Conservation (phyloP, 1,140 invertebrate genomes). For the Zelostemma sp. region DNA sequence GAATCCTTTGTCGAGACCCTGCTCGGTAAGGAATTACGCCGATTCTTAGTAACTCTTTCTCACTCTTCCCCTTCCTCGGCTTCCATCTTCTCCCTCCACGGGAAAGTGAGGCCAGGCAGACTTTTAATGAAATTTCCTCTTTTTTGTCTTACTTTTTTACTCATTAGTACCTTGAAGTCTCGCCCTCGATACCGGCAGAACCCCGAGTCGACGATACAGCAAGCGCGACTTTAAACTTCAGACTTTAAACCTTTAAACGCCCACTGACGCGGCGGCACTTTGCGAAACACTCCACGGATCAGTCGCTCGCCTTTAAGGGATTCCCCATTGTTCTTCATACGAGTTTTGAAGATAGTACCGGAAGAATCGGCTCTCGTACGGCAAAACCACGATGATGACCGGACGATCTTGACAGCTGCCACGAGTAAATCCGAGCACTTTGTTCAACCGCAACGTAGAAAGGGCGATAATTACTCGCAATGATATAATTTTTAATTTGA, state of each 20-base stretch:
- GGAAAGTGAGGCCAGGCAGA: constrained; percentile 44
- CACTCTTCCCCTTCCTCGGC: constrained; percentile 14
- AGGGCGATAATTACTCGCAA: background rate
- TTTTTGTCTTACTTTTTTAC: constrained; percentile 59
- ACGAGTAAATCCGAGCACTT: background rate
- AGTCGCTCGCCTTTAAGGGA: constrained; percentile 44
- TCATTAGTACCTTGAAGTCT: constrained; percentile 61
- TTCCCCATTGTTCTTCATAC: constrained; percentile 37
- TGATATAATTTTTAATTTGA: background rate
- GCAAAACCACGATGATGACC: background rate
- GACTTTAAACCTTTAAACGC: constrained; percentile 39
- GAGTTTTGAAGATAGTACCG: constrained; percentile 21
- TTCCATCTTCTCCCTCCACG: background rate
- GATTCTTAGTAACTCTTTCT: constrained; percentile 50
- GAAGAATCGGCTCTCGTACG: constrained; percentile 17
- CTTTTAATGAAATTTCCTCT: constrained; percentile 68
- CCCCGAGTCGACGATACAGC: constrained; percentile 29
- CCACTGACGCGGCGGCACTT: constrained; percentile 20
- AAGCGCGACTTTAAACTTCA: constrained; percentile 29
- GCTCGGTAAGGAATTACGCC: constrained; percentile 38
- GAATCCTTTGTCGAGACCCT: constrained; percentile 56
- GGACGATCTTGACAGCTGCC: background rate
- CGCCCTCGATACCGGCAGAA: constrained; percentile 14
- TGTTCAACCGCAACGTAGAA: background rate
- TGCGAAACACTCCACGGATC: constrained; percentile 19